Conservation (phyloP, 2,113 vertebrate genomes). For the Taurulus bubalis region DNA sequence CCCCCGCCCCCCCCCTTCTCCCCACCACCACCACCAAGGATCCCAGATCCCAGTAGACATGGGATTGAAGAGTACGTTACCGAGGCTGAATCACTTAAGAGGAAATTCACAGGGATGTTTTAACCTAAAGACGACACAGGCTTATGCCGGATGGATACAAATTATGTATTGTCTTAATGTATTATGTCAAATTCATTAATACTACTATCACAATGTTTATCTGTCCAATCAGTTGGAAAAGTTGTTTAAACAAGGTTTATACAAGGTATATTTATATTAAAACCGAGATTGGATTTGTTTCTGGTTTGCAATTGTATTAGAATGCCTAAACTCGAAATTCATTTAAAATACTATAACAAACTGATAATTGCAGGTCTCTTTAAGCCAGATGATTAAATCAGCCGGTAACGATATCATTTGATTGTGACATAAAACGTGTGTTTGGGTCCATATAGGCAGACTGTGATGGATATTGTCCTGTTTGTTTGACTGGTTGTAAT, state of each 20-base stretch:
- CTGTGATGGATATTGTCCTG: constrained; percentile 62
- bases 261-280: neutral
- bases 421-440: neutral
- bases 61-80: constrained; percentile 31
- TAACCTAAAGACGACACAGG: neutral
- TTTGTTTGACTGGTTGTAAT: constrained; percentile 74
- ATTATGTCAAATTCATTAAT: neutral
- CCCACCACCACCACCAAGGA: neutral
- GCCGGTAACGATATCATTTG: neutral
- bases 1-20: neutral
- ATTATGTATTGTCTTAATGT: neutral
- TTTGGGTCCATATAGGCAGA: neutral
- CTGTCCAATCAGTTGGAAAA: neutral
- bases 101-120: constrained; percentile 15
- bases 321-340: neutral
- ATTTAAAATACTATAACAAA: neutral
- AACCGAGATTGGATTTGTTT: constrained; percentile 13
- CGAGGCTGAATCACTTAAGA: constrained; percentile 8
- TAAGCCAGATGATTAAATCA: neutral
- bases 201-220: neutral
- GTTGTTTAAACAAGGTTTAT: neutral
- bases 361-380: neutral
- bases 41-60: constrained; percentile 14
- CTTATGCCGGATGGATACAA: neutral
- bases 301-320: neutral